Conservation (phyloP, 2,888 invertebrate genomes). For the Tridacna gigas region DNA sequence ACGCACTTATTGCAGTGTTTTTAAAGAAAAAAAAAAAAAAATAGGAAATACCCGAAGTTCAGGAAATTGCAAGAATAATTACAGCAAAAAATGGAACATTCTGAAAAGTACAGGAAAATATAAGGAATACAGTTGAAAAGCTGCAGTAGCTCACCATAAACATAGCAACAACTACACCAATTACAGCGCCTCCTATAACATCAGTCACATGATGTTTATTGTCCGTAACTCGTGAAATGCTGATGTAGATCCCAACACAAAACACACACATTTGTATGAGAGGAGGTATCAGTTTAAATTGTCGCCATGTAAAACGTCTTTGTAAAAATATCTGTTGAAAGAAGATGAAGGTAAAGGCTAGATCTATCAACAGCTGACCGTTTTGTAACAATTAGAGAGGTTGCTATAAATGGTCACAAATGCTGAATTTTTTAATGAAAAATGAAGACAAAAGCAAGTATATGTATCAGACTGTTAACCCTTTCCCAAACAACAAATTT, state of each 20-base stretch:
- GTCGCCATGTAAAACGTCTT: slow-evolving; percentile 52
- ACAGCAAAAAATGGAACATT: background rate
- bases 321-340: slow-evolving; percentile 67
- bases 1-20: too few relatives aligned
- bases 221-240: slow-evolving; percentile 95
- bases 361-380: too few relatives aligned
- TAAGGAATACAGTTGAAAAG: background rate
- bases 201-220: slow-evolving; percentile 99
- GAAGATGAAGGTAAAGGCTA: background rate
- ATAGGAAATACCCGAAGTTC: background rate
- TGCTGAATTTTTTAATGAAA: too few relatives aligned
- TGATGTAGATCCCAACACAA: slow-evolving; percentile 87
- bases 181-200: slow-evolving; percentile 91
- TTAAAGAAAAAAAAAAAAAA: too few relatives aligned
- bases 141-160: slow-evolving; percentile 68
- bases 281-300: slow-evolving; percentile 90
- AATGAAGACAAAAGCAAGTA: too few relatives aligned
- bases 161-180: slow-evolving; percentile 85
- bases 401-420: too few relatives aligned
- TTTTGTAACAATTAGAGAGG: too few relatives aligned
- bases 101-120: background rate
- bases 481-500: too few relatives aligned
- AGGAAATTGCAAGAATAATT: background rate
- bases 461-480: too few relatives aligned
- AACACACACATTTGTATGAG: slow-evolving; percentile 92